phyloP scores from a whole-genome alignment of 2,113 vertebrate genomes.

The Pterocles gutturalis region DNA sequence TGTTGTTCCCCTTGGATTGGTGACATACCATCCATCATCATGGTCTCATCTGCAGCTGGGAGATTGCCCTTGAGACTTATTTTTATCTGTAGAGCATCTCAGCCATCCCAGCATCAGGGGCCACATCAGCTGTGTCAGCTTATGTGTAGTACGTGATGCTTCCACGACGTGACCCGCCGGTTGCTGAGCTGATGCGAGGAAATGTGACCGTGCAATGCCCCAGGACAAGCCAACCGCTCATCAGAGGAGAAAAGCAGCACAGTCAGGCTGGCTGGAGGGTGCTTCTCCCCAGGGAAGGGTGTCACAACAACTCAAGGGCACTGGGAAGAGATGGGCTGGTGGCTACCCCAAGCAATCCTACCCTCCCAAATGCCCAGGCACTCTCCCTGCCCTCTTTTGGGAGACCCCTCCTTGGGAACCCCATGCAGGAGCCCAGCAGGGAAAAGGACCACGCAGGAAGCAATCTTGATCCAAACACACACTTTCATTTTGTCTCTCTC shows the following conservation, averaged over 20 bases:
- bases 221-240: neutral
- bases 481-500: neutral
- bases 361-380: neutral
- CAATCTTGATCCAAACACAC: neutral
- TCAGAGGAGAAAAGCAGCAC: neutral
- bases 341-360: neutral
- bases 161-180: rapidly evolving
- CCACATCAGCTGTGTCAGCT: neutral
- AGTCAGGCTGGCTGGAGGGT: neutral
- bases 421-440: rapidly evolving
- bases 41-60: neutral
- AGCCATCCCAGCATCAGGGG: neutral
- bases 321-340: neutral
- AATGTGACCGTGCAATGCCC: neutral
- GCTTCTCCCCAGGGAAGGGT: neutral
- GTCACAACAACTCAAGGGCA: neutral
- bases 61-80: neutral
- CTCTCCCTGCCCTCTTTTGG: neutral
- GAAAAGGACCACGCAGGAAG: rapidly evolving
- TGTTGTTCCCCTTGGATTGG: neutral
- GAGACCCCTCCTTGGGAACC: neutral
- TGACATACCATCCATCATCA: neutral
- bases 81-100: neutral
- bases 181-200: neutral
- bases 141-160: neutral